phyloP scores from a whole-genome alignment of 2,888 invertebrate genomes.

The Liposcelis brunnea region DNA sequence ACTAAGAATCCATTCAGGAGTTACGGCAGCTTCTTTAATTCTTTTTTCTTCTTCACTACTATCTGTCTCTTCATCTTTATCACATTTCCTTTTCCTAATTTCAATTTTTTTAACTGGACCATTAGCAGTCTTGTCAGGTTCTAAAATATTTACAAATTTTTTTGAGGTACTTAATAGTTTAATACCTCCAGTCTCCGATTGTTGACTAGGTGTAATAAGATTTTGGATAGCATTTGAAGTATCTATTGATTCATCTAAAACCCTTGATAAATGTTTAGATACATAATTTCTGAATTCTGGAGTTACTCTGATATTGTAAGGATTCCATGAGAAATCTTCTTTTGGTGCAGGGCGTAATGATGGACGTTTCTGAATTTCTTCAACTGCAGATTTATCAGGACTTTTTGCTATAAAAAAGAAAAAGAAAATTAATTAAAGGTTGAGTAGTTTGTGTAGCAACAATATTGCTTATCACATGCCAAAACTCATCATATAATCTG shows the following conservation, averaged over 20 bases:
- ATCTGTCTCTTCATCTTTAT: conserved; percentile 14
- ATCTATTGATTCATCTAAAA: conserved; percentile 29
- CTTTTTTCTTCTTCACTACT: conserved; percentile 17
- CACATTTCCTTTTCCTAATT: conserved; percentile 21
- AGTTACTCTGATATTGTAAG: conserved; percentile 25
- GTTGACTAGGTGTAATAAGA: conserved; percentile 2
- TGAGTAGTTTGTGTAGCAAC: too few relatives aligned
- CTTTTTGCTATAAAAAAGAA: too few relatives aligned
- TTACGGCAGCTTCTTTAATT: conserved; percentile 26
- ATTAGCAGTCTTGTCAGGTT: conserved; percentile 24
- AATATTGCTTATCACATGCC: too few relatives aligned
- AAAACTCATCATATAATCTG: too few relatives aligned
- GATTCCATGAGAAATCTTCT: conserved; percentile 25
- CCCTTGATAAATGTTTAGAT: conserved; percentile 31
- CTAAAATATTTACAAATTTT: conserved; percentile 28
- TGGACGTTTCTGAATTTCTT: conserved; percentile 16
- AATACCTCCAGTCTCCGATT: conserved; percentile 27
- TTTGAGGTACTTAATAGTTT: conserved; percentile 31
- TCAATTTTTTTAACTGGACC: conserved; percentile 24
- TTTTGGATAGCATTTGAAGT: too few relatives aligned
- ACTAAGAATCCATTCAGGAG: conserved; percentile 30
- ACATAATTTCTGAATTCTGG: conserved; percentile 33
- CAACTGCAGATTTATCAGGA: conserved; percentile 5
- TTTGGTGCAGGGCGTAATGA: conserved; percentile 19
- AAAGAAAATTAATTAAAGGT: too few relatives aligned